These are phyloP conservation scores for Actinemys pallida DNA, from an alignment of 2,113 vertebrate species.

Conservation along the genomic window DNA sequence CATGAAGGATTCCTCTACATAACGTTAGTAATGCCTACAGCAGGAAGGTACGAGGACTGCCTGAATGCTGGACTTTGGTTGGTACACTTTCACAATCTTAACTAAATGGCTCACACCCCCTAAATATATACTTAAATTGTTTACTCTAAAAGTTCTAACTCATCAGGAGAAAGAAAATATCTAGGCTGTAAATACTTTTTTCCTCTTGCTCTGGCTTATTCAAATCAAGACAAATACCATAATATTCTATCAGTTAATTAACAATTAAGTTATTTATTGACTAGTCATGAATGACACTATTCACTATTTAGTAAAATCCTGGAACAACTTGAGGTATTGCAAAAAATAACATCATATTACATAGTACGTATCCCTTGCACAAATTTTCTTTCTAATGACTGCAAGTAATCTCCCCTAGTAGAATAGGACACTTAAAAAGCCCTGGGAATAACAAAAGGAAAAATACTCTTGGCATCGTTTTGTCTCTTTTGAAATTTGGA, in stretches of 20 bases:
- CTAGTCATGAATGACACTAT: not conserved
- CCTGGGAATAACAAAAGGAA: not conserved
- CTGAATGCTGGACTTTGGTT: not conserved
- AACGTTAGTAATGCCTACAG: not conserved
- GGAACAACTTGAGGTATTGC: not conserved
- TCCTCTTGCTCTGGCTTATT: not conserved
- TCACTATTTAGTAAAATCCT: not conserved
- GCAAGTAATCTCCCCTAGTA: not conserved
- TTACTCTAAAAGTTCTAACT: not conserved
- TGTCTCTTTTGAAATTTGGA: not conserved
- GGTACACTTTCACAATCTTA: not conserved
- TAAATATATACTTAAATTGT: not conserved
- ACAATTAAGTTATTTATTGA: not conserved
- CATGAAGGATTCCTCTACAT: not conserved
- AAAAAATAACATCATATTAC: not conserved
- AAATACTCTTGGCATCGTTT: not conserved
- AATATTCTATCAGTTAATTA: not conserved
- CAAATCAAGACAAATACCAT: not conserved
- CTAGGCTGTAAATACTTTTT: not conserved
- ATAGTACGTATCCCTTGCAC: not conserved
- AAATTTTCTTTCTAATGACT: not conserved
- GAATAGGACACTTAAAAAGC: not conserved
- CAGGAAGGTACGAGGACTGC: not conserved
- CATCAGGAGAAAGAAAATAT: not conserved
- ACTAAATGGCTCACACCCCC: constrained; percentile 22